Base-by-base conservation (phyloP, 2,888 invertebrate species). In the Caenorhabditis sp. region DNA sequence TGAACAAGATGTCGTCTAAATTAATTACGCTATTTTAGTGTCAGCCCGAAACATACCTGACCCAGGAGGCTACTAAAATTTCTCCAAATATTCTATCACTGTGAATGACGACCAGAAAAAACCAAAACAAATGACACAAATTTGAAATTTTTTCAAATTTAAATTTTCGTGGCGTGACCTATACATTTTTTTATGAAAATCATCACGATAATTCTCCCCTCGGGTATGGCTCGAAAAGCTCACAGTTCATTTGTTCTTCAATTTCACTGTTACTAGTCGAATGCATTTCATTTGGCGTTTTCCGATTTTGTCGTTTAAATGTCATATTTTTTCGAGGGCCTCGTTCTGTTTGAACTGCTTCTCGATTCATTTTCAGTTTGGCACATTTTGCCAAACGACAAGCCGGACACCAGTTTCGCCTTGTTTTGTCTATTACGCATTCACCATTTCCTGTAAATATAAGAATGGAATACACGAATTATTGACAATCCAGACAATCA, bases 351-450 rank as follows among this genome's bases (percentile, higher is more conserved):
- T 94, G 94, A 0, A 94, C 94, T 21, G 94, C 93, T 93, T 92
- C 89, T 1, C 91, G 91, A 85, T 94, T 93, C 94, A 94, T 94
- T 77, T 91, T 91, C 57, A 92, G 92, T 0, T 91, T 88, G 77
- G 93, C 91, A 84, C 94, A 94, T 83, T 92, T 92, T 85, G 92
- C 92, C 19, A 94, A 90, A 49, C 94, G 90, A 86, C 94, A 94
- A 84, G 92, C 92, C 0, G 94, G 93, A 88, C 94, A 94, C 94
- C 94, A 94, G 88, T 94, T 94, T 75, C 94, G 89, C 61, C 93
- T 89, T 0, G 93, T 92, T 89, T 93, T 93, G 88, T 94, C 94
- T 60, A 94, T 91, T 0, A 92, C 89, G 86, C 94, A 94, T 69
- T 90, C 90, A 17, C 92, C 92, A 71, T 91, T 92, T 1, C 92